Conservation (phyloP, 2,797 vertebrate genomes). For the Acomys russatus region DNA sequence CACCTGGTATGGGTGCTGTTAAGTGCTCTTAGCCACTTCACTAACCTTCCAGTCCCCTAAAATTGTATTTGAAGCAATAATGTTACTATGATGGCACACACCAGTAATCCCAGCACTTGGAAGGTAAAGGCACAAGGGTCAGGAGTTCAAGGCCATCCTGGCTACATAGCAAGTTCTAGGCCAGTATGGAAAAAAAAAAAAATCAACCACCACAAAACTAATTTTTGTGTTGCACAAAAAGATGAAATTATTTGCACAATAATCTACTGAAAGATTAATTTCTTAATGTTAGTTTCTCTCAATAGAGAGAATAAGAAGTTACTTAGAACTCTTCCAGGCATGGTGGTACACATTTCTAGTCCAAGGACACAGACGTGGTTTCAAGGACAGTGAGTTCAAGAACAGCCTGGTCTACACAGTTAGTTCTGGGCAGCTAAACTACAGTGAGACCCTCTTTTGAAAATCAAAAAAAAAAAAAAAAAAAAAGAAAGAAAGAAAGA, state of each 20-base stretch:
- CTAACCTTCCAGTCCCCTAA: neutral
- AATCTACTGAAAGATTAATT: neutral
- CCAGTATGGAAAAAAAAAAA: neutral
- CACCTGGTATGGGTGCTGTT: neutral
- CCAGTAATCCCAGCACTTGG: neutral
- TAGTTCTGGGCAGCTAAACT: neutral
- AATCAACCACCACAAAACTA: neutral
- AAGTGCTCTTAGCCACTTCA: neutral
- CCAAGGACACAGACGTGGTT: neutral
- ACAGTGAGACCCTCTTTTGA: neutral
- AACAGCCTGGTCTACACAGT: neutral
- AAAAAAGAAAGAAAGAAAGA: accelerated
- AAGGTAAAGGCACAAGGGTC: neutral
- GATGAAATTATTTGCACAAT: neutral
- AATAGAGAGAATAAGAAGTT: neutral
- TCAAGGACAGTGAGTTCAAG: too few relatives aligned
- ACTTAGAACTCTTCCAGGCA: neutral
- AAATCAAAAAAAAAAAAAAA: neutral
- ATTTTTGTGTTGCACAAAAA: too few relatives aligned
- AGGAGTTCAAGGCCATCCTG: neutral
- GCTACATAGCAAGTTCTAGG: neutral
- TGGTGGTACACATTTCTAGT: neutral
- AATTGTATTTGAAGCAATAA: neutral
- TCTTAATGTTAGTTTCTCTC: neutral
- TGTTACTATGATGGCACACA: neutral